A percentile compares a stretch with the other conserved stretches of the same genome.
Evolutionary conservation across 2,113 vertebrate species (phyloP).

Genomic region (Semicossyphus pulcher): DNA sequence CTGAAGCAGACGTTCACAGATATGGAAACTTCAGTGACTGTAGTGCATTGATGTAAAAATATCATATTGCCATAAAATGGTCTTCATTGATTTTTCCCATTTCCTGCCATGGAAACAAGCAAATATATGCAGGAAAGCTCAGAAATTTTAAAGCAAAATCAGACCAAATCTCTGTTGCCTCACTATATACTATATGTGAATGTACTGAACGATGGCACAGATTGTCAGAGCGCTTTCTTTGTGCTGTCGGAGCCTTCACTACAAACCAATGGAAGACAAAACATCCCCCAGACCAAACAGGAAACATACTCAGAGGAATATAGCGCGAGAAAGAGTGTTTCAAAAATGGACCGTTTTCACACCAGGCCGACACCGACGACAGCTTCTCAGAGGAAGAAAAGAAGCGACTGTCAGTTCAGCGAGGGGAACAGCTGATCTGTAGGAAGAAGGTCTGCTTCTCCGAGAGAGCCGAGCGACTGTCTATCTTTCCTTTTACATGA

Average conservation of each 20-base stretch:
- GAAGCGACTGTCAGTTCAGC: conserved; percentile 54
- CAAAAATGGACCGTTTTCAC: conserved; percentile 68
- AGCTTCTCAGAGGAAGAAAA: conserved; percentile 58
- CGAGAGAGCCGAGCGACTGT: conserved; percentile 50
- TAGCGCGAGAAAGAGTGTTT: conserved; percentile 33
- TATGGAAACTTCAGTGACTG: neutral
- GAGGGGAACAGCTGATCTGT: conserved; percentile 73
- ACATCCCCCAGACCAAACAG: conserved; percentile 34
- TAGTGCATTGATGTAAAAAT: neutral
- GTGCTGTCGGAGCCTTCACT: conserved; percentile 5
- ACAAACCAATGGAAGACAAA: conserved; percentile 49
- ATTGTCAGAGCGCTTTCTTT: conserved; percentile 50
- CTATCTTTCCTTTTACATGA: conserved; percentile 50
- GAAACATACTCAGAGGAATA: conserved; percentile 44
- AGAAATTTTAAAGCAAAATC: neutral
- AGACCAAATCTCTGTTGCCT: neutral
- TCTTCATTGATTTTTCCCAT: neutral
- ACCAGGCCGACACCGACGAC: conserved; percentile 51
- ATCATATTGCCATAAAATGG: neutral
- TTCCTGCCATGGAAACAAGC: neutral
- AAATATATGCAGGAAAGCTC: neutral
- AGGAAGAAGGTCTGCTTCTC: conserved; percentile 65
- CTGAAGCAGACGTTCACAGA: too few relatives aligned
- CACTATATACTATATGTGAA: neutral
- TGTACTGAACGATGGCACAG: conserved; percentile 29